Evolutionary conservation across 92 coral and sea anemone species (phyloP), one percentile per base, ranked within the genome.

Genomic region (Chrysogorgia sp.): DNA sequence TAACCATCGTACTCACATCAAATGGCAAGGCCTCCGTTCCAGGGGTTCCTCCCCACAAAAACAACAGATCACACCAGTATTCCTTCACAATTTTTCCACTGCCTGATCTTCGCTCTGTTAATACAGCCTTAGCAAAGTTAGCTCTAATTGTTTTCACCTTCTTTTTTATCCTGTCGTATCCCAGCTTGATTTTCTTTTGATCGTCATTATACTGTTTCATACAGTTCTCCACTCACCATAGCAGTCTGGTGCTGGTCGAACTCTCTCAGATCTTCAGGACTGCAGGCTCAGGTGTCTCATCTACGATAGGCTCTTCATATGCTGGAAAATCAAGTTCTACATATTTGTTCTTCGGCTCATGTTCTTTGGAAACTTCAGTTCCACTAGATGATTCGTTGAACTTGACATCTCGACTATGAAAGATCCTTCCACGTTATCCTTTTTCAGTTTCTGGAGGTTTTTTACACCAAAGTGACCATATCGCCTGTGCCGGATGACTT

Each of bases 401-500:
- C 75, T 71, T 50, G 58, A 79, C 84, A 60, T 64, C 84, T 41
- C 77, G 77, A 30, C 84, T 79, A 43, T 59, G 40, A 14, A 79
- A 34, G 10, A 62, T 58, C n/a, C 76, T 24, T 26, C 45, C 41
- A 45, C 6, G 63, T 86, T 40, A 26, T 63, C 80, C 71, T 59
- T 82, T 35, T 74, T 87, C 37, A 84, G 74, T 77, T 84, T 84
- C 40, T 80, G 71, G 53, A 83, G 87, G 71, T 77, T 83, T 32
- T 71, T 41, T 50, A 69, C 84, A 35, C 88, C 88, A 41, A 87
- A 88, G 33, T 87, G 91, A n/a, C n/a, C n/a, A n/a, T n/a, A n/a
- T n/a, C n/a, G 4, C 90, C 90, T 75, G 67, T 87, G 90, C 90
- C 91, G 79, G 25, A 71, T 76, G 63, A 47, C 63, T 53, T 80